phyloP scores from a whole-genome alignment of 2,797 vertebrate species.

The Anguilla obscura region DNA sequence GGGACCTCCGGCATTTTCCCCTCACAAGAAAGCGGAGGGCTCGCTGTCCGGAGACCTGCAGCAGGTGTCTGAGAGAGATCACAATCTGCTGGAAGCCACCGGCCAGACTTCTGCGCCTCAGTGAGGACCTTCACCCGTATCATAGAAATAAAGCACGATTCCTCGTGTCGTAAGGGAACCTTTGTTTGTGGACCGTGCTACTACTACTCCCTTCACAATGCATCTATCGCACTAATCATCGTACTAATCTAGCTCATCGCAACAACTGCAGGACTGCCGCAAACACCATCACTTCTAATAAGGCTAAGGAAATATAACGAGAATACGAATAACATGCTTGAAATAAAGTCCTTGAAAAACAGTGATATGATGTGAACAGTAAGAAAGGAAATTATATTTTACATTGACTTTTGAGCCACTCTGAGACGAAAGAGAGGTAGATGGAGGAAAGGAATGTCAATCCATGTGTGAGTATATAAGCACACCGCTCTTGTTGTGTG shows the following conservation, averaged over 20 bases:
- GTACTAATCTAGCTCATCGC: not conserved
- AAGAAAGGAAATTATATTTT: not conserved
- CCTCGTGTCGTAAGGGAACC: not conserved
- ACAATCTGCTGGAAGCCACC: slow-evolving; percentile 8
- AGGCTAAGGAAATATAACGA: not conserved
- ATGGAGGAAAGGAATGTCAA: slow-evolving; percentile 11
- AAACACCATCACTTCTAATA: not conserved
- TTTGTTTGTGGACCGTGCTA: not conserved
- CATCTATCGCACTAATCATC: not conserved
- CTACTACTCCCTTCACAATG: not conserved
- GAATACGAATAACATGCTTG: not conserved
- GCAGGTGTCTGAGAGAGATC: slow-evolving; percentile 8
- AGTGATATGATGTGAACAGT: not conserved
- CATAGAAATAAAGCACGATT: not conserved
- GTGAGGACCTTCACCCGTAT: not conserved
- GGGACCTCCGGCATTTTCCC: not conserved
- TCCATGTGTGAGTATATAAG: slow-evolving; percentile 12
- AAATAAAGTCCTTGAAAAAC: not conserved
- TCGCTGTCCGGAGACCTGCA: not conserved
- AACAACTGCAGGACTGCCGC: not conserved
- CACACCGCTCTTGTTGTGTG: slow-evolving; percentile 23
- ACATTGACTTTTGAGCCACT: not conserved
- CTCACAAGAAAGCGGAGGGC: not conserved
- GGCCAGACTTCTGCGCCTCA: not conserved
- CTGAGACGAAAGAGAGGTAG: not conserved